Conservation (phyloP, 35 echinoderm and acorn worm species). For the Amphiura filiformis region DNA sequence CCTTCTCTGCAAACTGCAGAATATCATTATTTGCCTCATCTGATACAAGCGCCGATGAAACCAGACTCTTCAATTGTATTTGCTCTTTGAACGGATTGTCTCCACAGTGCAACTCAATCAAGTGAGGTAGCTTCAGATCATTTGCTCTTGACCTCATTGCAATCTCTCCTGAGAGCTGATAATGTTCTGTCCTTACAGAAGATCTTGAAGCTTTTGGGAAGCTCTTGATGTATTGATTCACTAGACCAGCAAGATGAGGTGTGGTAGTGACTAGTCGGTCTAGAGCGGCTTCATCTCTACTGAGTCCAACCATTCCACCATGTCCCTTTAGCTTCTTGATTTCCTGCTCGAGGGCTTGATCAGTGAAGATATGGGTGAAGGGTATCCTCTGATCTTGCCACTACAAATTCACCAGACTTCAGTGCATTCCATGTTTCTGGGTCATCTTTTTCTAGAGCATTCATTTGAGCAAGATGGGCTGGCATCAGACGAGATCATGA, state of each 20-base stretch:
- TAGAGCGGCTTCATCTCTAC: conserved; percentile 10
- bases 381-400: conserved; percentile 30
- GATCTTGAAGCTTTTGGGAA: too few relatives aligned
- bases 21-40: conserved; percentile 1
- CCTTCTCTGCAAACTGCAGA: conserved; percentile 18
- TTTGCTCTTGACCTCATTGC: too few relatives aligned
- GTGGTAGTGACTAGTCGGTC: conserved; percentile 24
- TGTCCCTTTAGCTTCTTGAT: conserved; percentile 24
- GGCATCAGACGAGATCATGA: conserved; percentile 35
- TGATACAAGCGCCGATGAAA: neutral
- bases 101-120: conserved; percentile 43
- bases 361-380: conserved; percentile 20
- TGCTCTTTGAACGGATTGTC: conserved; percentile 20
- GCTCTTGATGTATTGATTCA: too few relatives aligned
- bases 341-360: conserved; percentile 14
- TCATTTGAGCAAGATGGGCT: conserved; percentile 43
- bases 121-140: conserved; percentile 24
- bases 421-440: conserved; percentile 13
- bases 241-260: conserved; percentile 8
- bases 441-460: conserved; percentile 23
- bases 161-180: too few relatives aligned
- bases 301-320: conserved; percentile 16
- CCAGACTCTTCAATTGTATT: neutral
- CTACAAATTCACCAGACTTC: conserved; percentile 5
- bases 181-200: too few relatives aligned